These are phyloP conservation scores for Cyanistes caeruleus DNA, from an alignment of 2,113 vertebrate genomes.

Conservation along the genomic window DNA sequence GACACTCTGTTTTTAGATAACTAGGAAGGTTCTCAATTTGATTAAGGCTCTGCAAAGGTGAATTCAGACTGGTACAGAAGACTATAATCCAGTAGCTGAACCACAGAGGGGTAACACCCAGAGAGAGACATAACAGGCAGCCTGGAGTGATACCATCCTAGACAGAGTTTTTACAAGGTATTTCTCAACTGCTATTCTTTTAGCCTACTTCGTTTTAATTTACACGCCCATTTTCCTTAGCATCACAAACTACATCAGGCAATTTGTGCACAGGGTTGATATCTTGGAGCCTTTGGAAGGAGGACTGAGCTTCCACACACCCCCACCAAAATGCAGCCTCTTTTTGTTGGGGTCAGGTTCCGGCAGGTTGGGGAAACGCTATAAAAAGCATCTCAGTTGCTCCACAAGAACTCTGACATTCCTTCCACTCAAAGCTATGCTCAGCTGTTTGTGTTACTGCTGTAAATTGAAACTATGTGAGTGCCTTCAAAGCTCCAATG, in stretches of 20 bases:
- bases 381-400: not conserved
- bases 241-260: not conserved
- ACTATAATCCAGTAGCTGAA: not conserved
- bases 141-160: not conserved
- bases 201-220: not conserved
- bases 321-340: not conserved
- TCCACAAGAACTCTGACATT: not conserved
- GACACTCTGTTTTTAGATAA: not conserved
- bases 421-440: not conserved
- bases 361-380: accelerated
- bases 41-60: not conserved
- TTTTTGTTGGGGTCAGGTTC: not conserved
- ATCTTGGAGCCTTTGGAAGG: not conserved
- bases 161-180: not conserved
- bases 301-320: accelerated
- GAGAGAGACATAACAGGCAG: not conserved
- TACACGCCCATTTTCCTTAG: not conserved
- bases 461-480: not conserved
- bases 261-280: accelerated
- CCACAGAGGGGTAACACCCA: not conserved
- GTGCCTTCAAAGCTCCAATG: not conserved
- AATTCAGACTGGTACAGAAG: not conserved
- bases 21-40: not conserved
- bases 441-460: not conserved
- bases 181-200: not conserved